phyloP scores from a whole-genome alignment of 2,797 vertebrate species.

The Todus mexicanus region DNA sequence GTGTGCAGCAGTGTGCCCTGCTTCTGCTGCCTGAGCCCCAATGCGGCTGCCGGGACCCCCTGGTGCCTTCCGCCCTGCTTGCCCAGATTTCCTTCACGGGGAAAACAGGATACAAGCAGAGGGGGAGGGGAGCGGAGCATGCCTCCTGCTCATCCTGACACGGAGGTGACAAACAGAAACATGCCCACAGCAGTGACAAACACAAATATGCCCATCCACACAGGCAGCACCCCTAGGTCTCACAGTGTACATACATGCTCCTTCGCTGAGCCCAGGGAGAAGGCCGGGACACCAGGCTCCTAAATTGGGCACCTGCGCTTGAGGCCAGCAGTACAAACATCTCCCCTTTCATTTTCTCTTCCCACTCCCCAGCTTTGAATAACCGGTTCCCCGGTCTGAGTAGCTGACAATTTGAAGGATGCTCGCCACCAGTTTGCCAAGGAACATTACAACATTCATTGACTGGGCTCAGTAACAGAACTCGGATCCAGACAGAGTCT shows the following conservation, averaged over 20 bases:
- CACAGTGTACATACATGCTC: accelerated
- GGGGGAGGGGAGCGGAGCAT: not conserved
- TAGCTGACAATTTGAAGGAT: not conserved
- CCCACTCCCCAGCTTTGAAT: not conserved
- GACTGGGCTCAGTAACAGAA: not conserved
- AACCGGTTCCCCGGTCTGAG: not conserved
- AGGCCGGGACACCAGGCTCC: not conserved
- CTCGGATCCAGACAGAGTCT: accelerated
- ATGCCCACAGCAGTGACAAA: conserved; percentile 30
- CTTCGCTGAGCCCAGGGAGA: not conserved
- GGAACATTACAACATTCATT: not conserved
- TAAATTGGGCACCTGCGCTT: not conserved
- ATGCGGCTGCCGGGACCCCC: not conserved
- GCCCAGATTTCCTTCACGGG: conserved; percentile 49
- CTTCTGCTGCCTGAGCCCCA: not conserved
- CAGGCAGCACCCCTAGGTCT: not conserved
- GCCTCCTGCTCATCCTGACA: conserved; percentile 59
- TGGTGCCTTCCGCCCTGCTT: conserved; percentile 11
- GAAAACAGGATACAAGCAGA: conserved; percentile 51
- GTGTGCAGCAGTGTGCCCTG: not conserved
- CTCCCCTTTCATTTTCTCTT: not conserved
- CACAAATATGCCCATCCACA: conserved; percentile 13
- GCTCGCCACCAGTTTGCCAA: not conserved
- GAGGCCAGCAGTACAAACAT: not conserved
- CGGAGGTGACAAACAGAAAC: conserved; percentile 52